Conservation (phyloP, 1,140 invertebrate genomes). For the Agrilus planipennis region DNA sequence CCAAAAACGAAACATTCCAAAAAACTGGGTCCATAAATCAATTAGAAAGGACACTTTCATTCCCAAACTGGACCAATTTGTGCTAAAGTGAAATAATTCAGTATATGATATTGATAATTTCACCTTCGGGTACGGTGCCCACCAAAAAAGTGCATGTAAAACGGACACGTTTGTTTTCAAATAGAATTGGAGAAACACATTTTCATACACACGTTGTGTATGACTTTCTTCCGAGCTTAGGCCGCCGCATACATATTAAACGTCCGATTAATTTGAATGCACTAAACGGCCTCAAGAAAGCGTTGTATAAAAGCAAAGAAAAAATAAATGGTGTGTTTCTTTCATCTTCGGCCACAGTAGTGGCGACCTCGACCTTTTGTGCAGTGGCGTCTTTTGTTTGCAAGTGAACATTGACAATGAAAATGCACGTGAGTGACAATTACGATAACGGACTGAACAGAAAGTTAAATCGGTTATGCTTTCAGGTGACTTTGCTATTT, state of each 20-base stretch:
- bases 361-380: conserved; percentile 21
- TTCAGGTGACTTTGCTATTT: conserved; percentile 8
- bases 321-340: conserved; percentile 23
- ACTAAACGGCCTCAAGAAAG: conserved; percentile 11
- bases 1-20: no score
- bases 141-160: no score
- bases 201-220: background rate
- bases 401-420: background rate
- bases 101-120: no score
- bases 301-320: conserved; percentile 27
- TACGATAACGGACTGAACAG: background rate
- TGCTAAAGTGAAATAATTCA: no score
- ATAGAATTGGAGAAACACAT: background rate
- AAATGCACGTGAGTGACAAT: conserved; percentile 9
- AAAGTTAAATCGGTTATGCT: conserved; percentile 2
- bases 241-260: conserved; percentile 1
- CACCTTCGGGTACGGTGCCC: no score
- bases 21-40: no score
- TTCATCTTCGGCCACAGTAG: conserved; percentile 9
- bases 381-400: conserved; percentile 3
- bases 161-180: background rate
- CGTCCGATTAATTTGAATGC: conserved; percentile 11
- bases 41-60: no score
- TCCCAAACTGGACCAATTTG: no score
- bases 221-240: conserved; percentile 5